Evolutionary conservation across 1,140 invertebrate species (phyloP).

Genomic region (Dreissena rostriformis): DNA sequence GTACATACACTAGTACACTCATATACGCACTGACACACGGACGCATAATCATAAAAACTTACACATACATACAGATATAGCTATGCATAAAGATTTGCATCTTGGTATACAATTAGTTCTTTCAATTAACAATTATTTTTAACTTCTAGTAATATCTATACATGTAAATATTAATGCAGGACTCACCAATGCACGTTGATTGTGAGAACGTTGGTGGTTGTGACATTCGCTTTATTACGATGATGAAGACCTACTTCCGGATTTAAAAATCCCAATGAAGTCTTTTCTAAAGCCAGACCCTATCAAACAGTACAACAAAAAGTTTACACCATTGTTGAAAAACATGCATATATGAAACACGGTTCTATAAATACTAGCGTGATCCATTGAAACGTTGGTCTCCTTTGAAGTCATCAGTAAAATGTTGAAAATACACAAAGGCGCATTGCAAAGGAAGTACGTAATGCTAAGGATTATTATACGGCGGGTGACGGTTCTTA

Average conservation of each 20-base stretch:
- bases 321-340: constrained; percentile 47
- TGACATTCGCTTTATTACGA: neutral
- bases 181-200: too few species aligned
- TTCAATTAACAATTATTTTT: too few species aligned
- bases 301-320: constrained; percentile 48
- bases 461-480: constrained; percentile 20
- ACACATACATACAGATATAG: too few species aligned
- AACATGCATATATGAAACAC: constrained; percentile 45
- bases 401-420: neutral
- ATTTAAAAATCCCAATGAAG: constrained; percentile 31
- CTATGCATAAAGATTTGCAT: too few species aligned
- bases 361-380: neutral
- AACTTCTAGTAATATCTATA: too few species aligned
- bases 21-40: too few species aligned
- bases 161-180: too few species aligned
- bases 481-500: constrained; percentile 45
- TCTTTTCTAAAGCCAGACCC: constrained; percentile 46
- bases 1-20: too few species aligned
- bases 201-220: too few species aligned
- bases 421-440: constrained; percentile 9
- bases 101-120: too few species aligned
- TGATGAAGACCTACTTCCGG: constrained; percentile 35
- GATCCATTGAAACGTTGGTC: neutral
- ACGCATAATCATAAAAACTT: too few species aligned
- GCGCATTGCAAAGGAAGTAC: constrained; percentile 36